A percentile compares a stretch with the other conserved stretches of the same genome.
Conservation (phyloP, 2,797 vertebrate genomes). For the Parauchenoglanis punctatus region DNA sequence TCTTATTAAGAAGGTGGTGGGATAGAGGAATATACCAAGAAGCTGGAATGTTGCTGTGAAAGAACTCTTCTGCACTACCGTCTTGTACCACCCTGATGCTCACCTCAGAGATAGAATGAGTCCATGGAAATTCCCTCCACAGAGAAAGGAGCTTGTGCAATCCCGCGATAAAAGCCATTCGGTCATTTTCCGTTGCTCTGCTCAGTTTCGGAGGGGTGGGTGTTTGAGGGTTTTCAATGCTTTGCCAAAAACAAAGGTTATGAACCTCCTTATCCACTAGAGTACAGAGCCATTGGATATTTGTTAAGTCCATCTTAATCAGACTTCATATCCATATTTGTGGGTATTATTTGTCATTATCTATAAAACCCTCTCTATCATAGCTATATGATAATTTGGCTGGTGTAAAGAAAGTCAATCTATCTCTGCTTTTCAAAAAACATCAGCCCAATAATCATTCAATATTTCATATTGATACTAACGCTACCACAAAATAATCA, state of each 20-base stretch:
- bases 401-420: background rate
- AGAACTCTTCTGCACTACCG: slow-evolving; percentile 10
- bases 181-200: slow-evolving; percentile 37
- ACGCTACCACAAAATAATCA: background rate
- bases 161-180: slow-evolving; percentile 35
- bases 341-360: background rate
- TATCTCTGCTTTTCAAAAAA: background rate
- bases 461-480: background rate
- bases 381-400: background rate
- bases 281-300: background rate
- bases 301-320: background rate
- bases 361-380: background rate
- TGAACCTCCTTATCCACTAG: background rate
- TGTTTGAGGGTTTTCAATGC: slow-evolving; percentile 3
- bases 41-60: slow-evolving; percentile 44
- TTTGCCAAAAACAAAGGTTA: background rate
- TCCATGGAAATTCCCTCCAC: slow-evolving; percentile 52
- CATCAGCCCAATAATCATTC: background rate
- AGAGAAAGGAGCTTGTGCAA: slow-evolving; percentile 34
- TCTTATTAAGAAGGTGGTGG: slow-evolving; percentile 61
- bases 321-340: background rate
- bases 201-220: slow-evolving; percentile 18
- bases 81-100: slow-evolving; percentile 31
- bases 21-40: slow-evolving; percentile 49
- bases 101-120: slow-evolving; percentile 49